These are phyloP conservation scores for Morinoia aosen DNA, from an alignment of 2,888 invertebrate species.

Conservation along the genomic window DNA sequence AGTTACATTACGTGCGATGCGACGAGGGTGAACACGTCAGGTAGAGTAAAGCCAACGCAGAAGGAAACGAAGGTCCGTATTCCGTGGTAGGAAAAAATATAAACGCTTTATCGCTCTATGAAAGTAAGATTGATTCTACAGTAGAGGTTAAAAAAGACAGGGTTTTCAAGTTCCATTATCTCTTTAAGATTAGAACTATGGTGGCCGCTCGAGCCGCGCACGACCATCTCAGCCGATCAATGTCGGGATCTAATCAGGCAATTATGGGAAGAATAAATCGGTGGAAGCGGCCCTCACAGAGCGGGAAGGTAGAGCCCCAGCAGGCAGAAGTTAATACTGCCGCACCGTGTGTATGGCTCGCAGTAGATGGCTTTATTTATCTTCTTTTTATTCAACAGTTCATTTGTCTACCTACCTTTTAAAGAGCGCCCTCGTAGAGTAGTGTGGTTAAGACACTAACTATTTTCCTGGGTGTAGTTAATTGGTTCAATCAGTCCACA, in stretches of 20 bases:
- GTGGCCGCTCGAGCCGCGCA: background rate
- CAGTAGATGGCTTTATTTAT: background rate
- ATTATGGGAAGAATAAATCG: slow-evolving; percentile 22
- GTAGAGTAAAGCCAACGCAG: background rate
- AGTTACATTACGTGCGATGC: background rate
- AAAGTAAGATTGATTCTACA: slow-evolving; percentile 13
- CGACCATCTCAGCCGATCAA: background rate
- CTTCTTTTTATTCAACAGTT: background rate
- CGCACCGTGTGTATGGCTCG: background rate
- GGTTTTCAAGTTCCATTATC: background rate
- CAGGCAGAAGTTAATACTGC: background rate
- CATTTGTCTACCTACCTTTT: background rate
- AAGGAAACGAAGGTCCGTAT: background rate
- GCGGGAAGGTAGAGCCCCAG: background rate
- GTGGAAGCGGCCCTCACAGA: background rate
- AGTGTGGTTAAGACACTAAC: background rate
- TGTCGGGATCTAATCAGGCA: slow-evolving; percentile 33
- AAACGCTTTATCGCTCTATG: slow-evolving; percentile 22
- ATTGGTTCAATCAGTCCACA: background rate
- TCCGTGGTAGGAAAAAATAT: slow-evolving; percentile 16
- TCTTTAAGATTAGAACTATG: background rate
- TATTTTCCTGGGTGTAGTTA: background rate
- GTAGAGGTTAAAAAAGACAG: background rate
- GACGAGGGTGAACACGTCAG: background rate
- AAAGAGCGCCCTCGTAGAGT: background rate